These are phyloP conservation scores for Ooceraea biroi DNA, from an alignment of 1,140 invertebrate genomes.

Conservation along the genomic window DNA sequence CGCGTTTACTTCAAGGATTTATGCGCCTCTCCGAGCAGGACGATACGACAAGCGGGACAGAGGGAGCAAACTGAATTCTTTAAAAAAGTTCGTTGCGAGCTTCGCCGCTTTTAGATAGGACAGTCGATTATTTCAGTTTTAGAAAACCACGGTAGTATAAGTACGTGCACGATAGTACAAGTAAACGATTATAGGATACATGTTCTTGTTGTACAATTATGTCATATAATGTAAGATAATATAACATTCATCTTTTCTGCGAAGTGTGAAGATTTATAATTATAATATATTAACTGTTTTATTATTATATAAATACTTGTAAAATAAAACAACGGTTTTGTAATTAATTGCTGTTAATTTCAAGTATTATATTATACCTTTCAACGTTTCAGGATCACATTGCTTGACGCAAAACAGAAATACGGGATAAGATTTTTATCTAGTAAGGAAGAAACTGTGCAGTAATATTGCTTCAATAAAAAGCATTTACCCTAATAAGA, in stretches of 20 bases:
- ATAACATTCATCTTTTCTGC: background rate
- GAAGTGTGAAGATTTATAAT: too few species aligned
- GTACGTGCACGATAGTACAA: background rate
- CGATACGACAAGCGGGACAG: constrained; percentile 4
- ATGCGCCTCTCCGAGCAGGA: constrained; percentile 59
- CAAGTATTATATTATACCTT: background rate
- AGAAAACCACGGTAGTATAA: background rate
- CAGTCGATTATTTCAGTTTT: background rate
- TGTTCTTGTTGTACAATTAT: background rate
- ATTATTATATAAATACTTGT: background rate
- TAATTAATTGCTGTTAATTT: background rate
- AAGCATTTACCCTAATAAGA: background rate
- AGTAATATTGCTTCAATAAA: background rate
- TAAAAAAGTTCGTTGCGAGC: constrained; percentile 39
- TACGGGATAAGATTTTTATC: background rate
- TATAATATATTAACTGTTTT: background rate
- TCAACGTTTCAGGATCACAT: too few species aligned
- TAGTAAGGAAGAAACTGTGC: background rate
- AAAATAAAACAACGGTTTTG: background rate
- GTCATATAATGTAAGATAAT: background rate
- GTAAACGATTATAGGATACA: background rate
- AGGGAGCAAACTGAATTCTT: constrained; percentile 43
- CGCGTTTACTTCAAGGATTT: constrained; percentile 76
- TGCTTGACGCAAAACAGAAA: background rate
- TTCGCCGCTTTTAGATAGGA: background rate